These are phyloP conservation scores for Trachymyrmex septentrionalis DNA, from an alignment of 1,140 invertebrate species.

Conservation along the genomic window DNA sequence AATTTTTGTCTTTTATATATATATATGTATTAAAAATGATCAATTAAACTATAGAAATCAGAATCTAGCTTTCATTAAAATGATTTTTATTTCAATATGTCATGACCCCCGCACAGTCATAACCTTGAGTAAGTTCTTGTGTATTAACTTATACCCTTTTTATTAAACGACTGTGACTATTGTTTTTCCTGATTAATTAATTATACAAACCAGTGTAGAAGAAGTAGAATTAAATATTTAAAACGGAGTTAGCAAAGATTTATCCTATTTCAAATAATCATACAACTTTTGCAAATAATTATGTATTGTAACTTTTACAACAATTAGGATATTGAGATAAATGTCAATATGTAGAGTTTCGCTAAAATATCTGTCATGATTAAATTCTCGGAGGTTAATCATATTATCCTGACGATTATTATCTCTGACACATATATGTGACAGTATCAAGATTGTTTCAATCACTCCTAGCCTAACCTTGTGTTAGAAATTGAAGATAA, in stretches of 20 bases:
- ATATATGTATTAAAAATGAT: neutral
- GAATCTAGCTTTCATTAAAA: neutral
- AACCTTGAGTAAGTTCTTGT: neutral
- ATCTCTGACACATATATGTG: neutral
- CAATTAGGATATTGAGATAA: neutral
- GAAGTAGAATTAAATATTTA: too few relatives aligned
- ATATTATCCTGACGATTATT: neutral
- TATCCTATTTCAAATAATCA: neutral
- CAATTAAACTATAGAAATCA: neutral
- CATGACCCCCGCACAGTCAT: constrained; percentile 8
- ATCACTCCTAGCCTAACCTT: neutral
- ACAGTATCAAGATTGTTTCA: neutral
- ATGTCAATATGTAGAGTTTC: neutral
- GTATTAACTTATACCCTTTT: constrained; percentile 24
- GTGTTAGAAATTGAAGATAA: neutral
- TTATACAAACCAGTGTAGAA: neutral
- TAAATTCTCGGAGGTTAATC: neutral
- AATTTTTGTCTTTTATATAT: neutral
- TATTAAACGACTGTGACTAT: neutral
- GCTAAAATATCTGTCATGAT: neutral
- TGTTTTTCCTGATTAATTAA: constrained; percentile 5
- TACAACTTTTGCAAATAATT: neutral
- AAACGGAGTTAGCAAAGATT: neutral
- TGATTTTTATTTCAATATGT: constrained; percentile 20
- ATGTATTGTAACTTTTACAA: neutral